Evolutionary conservation across 2,797 vertebrate species (phyloP).

Genomic region (Macropodus opercularis): DNA sequence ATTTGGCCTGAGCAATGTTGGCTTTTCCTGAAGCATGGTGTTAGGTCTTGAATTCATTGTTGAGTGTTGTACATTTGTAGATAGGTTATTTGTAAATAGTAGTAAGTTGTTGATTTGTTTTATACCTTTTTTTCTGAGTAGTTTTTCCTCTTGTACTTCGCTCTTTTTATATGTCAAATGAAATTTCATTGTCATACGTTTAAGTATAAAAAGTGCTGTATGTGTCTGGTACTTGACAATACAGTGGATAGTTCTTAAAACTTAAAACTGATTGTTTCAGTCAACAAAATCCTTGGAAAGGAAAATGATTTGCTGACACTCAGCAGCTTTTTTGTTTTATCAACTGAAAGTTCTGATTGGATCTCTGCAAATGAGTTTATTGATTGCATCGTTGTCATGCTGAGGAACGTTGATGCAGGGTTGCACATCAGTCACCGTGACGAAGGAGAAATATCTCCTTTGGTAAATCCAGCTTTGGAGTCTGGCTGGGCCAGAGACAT

Average conservation of each 20-base stretch:
- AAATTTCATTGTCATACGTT: too few species aligned
- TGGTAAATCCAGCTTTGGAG: constrained; percentile 44
- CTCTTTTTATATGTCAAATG: too few species aligned
- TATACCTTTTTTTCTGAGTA: too few species aligned
- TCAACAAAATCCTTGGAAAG: constrained; percentile 4
- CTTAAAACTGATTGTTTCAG: constrained; percentile 1
- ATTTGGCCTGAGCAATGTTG: background rate
- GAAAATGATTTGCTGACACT: constrained; percentile 47
- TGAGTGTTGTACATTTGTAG: too few species aligned
- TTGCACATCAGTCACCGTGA: constrained; percentile 59
- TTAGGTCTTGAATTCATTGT: background rate
- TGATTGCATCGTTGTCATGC: constrained; percentile 60
- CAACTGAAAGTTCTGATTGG: constrained; percentile 60
- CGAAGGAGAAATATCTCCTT: constrained; percentile 41
- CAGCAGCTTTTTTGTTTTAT: constrained; percentile 52
- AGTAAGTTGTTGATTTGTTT: too few species aligned
- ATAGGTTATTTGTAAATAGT: too few species aligned
- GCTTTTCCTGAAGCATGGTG: too few species aligned
- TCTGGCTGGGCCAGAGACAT: constrained; percentile 48
- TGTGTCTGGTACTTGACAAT: too few species aligned
- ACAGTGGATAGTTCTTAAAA: background rate
- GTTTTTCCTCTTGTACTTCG: too few species aligned
- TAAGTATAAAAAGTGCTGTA: too few species aligned
- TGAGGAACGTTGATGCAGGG: constrained; percentile 47
- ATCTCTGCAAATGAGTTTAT: constrained; percentile 69